Evolutionary conservation across 2,113 vertebrate genomes (phyloP).

Genomic region (Catharus fuscescens): DNA sequence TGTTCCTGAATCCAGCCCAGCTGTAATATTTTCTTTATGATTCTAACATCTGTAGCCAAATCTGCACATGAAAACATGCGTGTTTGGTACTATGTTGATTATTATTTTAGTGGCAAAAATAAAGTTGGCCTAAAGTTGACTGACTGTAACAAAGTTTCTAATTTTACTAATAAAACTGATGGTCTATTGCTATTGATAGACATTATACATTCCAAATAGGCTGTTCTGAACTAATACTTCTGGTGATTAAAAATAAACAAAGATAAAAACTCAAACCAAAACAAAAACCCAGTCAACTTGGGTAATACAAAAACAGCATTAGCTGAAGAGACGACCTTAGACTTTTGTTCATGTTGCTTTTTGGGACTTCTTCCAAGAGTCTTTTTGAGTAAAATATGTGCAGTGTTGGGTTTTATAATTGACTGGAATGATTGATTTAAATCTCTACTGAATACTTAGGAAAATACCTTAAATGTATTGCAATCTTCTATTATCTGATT

Average conservation of each 20-base stretch:
- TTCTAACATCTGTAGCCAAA: not conserved
- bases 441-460: not conserved
- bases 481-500: not conserved
- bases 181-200: not conserved
- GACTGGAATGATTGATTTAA: not conserved
- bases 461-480: not conserved
- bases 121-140: not conserved
- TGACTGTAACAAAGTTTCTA: not conserved
- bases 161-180: not conserved
- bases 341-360: not conserved
- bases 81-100: not conserved
- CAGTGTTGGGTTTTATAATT: not conserved
- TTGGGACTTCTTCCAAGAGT: not conserved
- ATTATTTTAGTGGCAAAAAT: not conserved
- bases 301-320: not conserved
- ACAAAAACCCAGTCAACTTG: not conserved
- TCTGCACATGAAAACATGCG: not conserved
- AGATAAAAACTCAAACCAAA: rapidly evolving
- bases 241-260: not conserved
- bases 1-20: not conserved
- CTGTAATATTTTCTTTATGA: not conserved
- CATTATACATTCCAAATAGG: not conserved
- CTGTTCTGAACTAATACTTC: not conserved
- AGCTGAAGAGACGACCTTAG: not conserved
- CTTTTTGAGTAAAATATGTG: not conserved